Percentiles rank a stretch among this genome's conserved stretches.
phyloP scores from a whole-genome alignment of 2,888 invertebrate genomes.

The Drosophila kuntzei region DNA sequence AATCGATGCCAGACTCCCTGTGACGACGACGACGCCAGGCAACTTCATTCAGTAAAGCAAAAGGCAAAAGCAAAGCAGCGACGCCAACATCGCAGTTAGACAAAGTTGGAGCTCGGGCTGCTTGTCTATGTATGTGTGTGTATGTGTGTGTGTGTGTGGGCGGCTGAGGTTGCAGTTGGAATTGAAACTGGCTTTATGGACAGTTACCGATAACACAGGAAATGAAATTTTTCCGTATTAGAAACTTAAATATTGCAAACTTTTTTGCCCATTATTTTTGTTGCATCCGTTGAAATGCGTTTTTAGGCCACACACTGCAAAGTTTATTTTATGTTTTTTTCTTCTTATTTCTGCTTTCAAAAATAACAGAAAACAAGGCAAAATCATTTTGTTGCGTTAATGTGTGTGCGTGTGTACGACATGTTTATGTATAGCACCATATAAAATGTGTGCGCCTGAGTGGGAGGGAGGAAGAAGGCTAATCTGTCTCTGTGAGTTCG shows the following conservation, averaged over 20 bases:
- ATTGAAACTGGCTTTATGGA: conserved; percentile 46
- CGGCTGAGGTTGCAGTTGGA: conserved; percentile 39
- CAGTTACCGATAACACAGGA: conserved; percentile 68
- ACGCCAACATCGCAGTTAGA: conserved; percentile 60
- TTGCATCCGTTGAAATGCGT: conserved; percentile 46
- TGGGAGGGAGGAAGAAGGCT: conserved; percentile 36
- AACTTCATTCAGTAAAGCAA: conserved; percentile 78
- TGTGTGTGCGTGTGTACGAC: conserved; percentile 28
- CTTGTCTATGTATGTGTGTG: conserved; percentile 12
- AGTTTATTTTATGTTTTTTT: conserved; percentile 16
- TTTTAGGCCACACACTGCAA: conserved; percentile 52
- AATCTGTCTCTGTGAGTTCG: conserved; percentile 39
- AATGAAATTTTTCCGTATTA: conserved; percentile 68
- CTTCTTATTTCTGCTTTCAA: background rate
- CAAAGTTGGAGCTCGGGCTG: conserved; percentile 62
- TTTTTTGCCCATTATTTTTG: conserved; percentile 42
- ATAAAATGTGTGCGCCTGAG: conserved; percentile 43
- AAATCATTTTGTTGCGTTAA: conserved; percentile 31
- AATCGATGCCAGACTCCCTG: conserved; percentile 81
- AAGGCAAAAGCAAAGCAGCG: conserved; percentile 48
- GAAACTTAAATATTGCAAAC: conserved; percentile 60
- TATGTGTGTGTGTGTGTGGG: conserved; percentile 36
- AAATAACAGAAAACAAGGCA: conserved; percentile 27
- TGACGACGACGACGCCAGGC: conserved; percentile 49
- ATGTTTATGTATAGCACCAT: conserved; percentile 70